Base-by-base conservation (phyloP, 1,140 invertebrate species). In the Drosophila equinoxialis region DNA sequence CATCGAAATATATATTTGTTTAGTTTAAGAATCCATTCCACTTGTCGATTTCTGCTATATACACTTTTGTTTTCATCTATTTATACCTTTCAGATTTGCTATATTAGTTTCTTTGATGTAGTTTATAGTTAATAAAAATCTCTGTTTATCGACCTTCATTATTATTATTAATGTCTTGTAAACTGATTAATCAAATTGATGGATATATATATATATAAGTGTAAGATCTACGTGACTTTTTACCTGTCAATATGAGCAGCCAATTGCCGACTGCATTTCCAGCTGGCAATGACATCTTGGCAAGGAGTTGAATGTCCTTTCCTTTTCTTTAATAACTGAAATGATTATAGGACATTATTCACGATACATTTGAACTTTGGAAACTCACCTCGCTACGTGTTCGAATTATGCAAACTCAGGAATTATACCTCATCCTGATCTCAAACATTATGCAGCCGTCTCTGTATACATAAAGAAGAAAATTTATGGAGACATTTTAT, bases 201-300 rank as follows among this genome's bases (percentile, higher is more conserved):
- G 30, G 14, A 39, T 59, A 37, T 20, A 59, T 11, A 8, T 41
- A 1, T 23, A 58, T 30, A 61, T 42, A 20, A 41, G 14, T 39
- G n/a, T 5, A 58, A 65, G 20, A 51, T 51, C 68, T 61, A 67
- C 55, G 51, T 70, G 63, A 62, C 62, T 62, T 64, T 84, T 51
- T 87, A 87, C 84, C 84, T 87, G 80, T 76, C 74, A 83, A 55
- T 17, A 82, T 60, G 41, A 89, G 69, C 80, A 87, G 74, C 80
- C 70, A 74, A 14, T 80, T 74, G 30, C 66, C 51, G 55, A 68
- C 58, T 69, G 68, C 77, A 57, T 61, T 84, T 68, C 69, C 61
- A 48, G 59, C 58, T 17, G 67, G 77, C 80, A 62, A 51, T 33
- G 20, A 57, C 8, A 64, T 69, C 39, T 54, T 51, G 45, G 10